A percentile compares a stretch with the other conserved stretches of the same genome.
phyloP scores from a whole-genome alignment of 2,797 vertebrate genomes.

The Silurus aristotelis region DNA sequence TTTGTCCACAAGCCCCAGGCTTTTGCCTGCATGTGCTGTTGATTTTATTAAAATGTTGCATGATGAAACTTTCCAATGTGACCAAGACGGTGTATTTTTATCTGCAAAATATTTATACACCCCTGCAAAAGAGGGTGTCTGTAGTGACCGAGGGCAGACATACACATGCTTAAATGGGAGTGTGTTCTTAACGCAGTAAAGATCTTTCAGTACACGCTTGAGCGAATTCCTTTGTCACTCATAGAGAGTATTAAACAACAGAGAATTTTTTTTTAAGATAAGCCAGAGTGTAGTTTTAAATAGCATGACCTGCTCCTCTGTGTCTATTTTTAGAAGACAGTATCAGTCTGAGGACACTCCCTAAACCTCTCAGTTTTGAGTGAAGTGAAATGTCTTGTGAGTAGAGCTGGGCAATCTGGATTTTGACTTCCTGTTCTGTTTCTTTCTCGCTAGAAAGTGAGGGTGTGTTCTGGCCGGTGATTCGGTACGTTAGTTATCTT shows the following conservation, averaged over 20 bases:
- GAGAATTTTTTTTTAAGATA: conserved; percentile 45
- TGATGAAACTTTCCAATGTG: neutral
- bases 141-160: neutral
- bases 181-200: neutral
- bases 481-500: conserved; percentile 59
- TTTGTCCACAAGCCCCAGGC: neutral
- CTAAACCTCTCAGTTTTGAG: conserved; percentile 64
- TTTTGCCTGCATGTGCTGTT: neutral
- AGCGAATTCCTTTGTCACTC: neutral
- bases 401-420: conserved; percentile 4
- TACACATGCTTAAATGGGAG: neutral
- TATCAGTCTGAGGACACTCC: conserved; percentile 64
- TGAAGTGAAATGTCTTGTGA: conserved; percentile 39
- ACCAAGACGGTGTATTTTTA: neutral
- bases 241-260: conserved; percentile 3
- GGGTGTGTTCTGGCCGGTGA: conserved; percentile 67
- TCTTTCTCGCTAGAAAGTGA: conserved; percentile 57
- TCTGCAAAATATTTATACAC: neutral
- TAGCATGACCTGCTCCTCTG: conserved; percentile 60
- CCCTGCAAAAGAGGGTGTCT: neutral
- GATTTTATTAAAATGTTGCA: neutral
- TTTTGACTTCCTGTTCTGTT: conserved; percentile 27
- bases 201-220: neutral
- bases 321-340: conserved; percentile 70
- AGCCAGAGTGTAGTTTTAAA: conserved; percentile 66